Base-by-base conservation (phyloP, 2,888 invertebrate genomes). In the Epirrhoe alternata region DNA sequence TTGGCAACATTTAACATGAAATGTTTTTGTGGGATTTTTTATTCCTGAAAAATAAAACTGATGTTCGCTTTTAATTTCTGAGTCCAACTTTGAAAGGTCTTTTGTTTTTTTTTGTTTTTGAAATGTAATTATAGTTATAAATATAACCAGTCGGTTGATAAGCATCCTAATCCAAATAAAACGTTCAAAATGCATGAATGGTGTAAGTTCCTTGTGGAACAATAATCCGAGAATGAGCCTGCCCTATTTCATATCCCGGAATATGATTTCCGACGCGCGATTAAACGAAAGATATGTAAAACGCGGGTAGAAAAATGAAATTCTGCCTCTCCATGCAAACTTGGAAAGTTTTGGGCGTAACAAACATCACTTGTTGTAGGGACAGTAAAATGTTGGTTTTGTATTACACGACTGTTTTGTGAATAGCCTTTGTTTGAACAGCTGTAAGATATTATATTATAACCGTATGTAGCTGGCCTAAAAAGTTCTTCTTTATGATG, bases 221-320 rank as follows among this genome's bases (percentile, higher is more conserved):
- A 49, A 31, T 49, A 55, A 12, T 14, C 53, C 38, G 30, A 45
- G 61, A 17, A 33, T 53, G 10, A 10, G 76, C 74, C 72, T 72
- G 70, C 74, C 69, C 73, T 81, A 79, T 80, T 79, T 82, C 82
- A 81, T 84, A 81, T 76, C 80, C 76, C 74, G 65, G 72, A 79
- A 81, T 82, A 77, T 83, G 81, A 85, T 83, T 83, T 79, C 72
- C 70, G 78, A 78, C 76, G 81, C 80, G 77, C 84, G 82, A 85
- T 85, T 86, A 83, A 82, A 73, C 77, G 77, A 75, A 73, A 74
- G 72, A 74, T 77, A 78, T 74, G 73, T 74, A 75, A 75, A 73
- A 72, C 64, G 68, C 67, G 68, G 60, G 17, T 55, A 60, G 52
- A 64, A 68, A 64, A 73, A 72, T 79, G 74, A 65, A 61, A 74